These are phyloP conservation scores for Catocala nupta DNA, from an alignment of 2,888 invertebrate genomes.

Conservation along the genomic window DNA sequence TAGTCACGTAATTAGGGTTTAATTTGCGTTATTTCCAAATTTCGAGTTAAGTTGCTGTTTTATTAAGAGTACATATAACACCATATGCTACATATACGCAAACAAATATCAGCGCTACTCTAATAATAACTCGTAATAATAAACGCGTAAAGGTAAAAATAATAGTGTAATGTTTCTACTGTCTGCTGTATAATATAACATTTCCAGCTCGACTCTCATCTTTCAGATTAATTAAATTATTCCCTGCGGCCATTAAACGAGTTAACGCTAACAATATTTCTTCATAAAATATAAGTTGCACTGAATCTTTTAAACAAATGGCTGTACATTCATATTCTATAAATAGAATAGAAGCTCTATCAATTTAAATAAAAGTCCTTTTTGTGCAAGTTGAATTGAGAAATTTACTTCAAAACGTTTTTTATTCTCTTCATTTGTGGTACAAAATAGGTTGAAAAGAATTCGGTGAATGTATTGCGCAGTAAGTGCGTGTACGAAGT, in stretches of 20 bases:
- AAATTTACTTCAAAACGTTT: neutral
- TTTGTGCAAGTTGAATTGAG: neutral
- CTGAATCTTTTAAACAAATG: conserved; percentile 1
- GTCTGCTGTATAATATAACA: too few relatives aligned
- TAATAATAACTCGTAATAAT: too few relatives aligned
- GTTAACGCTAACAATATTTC: conserved; percentile 15
- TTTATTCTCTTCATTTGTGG: neutral
- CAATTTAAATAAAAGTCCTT: too few relatives aligned
- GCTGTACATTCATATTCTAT: neutral
- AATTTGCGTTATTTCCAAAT: too few relatives aligned
- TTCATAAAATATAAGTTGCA: conserved; percentile 15
- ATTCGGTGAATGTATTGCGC: conserved; percentile 31
- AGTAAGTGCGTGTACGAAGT: conserved; percentile 44
- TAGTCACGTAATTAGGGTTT: too few relatives aligned
- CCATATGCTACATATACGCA: too few relatives aligned
- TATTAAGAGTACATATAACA: too few relatives aligned
- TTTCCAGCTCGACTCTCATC: neutral
- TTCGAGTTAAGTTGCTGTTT: too few relatives aligned
- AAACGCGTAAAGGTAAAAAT: too few relatives aligned
- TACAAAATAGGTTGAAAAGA: neutral
- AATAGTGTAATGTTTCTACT: too few relatives aligned
- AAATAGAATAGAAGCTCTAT: neutral
- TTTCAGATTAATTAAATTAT: conserved; percentile 8
- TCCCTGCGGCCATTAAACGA: conserved; percentile 5
- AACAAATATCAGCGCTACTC: too few relatives aligned